Percentiles rank a stretch among this genome's conserved stretches.
Conservation (phyloP, 2,797 vertebrate species). For the Helostoma temminkii region DNA sequence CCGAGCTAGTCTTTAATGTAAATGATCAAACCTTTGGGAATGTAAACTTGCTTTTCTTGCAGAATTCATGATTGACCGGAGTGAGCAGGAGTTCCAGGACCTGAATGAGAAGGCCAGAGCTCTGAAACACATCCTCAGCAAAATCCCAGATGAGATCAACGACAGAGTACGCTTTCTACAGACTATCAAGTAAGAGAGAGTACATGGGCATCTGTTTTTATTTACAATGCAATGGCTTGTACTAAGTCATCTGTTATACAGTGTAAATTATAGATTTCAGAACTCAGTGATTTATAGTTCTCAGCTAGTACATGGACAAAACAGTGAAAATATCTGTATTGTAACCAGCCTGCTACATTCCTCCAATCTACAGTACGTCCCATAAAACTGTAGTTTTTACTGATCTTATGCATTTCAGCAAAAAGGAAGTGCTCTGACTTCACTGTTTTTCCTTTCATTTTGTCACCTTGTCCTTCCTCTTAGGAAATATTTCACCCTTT, state of each 20-base stretch:
- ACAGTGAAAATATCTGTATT: too few species aligned
- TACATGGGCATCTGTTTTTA: neutral
- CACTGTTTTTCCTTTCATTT: neutral
- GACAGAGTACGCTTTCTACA: slow-evolving; percentile 98
- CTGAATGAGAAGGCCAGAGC: slow-evolving; percentile 96
- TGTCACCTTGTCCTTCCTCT: neutral
- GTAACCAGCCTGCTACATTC: too few species aligned
- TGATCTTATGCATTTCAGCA: neutral
- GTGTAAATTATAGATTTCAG: neutral
- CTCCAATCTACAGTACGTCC: too few species aligned
- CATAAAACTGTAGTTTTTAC: neutral
- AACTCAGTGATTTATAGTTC: neutral
- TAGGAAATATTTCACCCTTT: neutral
- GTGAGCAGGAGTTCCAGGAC: slow-evolving; percentile 96
- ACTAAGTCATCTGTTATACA: neutral
- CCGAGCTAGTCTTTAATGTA: too few species aligned
- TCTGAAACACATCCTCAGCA: slow-evolving; percentile 98
- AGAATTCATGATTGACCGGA: slow-evolving; percentile 98
- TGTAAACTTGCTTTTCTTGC: slow-evolving; percentile 25
- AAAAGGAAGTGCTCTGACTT: neutral
- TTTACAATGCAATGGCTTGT: neutral
- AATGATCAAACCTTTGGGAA: neutral
- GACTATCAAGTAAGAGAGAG: slow-evolving; percentile 95
- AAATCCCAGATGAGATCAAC: slow-evolving; percentile 98
- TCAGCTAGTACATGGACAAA: too few species aligned